A percentile compares a stretch with the other conserved stretches of the same genome.
Evolutionary conservation across 2,797 vertebrate species (phyloP).

Genomic region (Apogon talboti): DNA sequence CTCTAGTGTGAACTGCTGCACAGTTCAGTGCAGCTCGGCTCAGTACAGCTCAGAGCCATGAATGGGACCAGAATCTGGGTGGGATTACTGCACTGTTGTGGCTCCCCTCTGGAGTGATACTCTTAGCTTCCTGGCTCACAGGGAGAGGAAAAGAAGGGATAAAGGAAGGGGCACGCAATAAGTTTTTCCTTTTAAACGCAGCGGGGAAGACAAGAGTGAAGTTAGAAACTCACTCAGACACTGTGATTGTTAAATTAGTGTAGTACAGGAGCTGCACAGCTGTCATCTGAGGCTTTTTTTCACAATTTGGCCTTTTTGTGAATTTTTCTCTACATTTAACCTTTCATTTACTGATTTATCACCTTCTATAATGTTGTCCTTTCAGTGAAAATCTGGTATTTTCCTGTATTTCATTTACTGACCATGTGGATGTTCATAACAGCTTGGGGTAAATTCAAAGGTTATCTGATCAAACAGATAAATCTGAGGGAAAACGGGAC

Average conservation of each 20-base stretch:
- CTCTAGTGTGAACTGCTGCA: conserved; percentile 68
- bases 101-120: conserved; percentile 65
- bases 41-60: conserved; percentile 53
- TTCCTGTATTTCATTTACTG: too few species aligned
- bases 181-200: conserved; percentile 2
- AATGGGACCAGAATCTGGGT: conserved; percentile 63
- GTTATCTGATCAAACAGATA: too few species aligned
- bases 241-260: background rate
- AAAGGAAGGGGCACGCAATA: conserved; percentile 9
- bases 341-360: too few species aligned
- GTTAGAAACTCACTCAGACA: conserved; percentile 3
- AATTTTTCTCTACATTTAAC: too few species aligned
- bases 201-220: background rate
- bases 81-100: conserved; percentile 67
- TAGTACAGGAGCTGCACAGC: too few species aligned
- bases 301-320: too few species aligned
- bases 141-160: conserved; percentile 24
- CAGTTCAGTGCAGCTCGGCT: conserved; percentile 55
- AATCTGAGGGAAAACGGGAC: too few species aligned
- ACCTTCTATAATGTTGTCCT: too few species aligned
- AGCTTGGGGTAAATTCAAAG: too few species aligned
- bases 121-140: conserved; percentile 59
- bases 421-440: too few species aligned
- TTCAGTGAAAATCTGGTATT: too few species aligned
- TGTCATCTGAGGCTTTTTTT: too few species aligned